phyloP scores from a whole-genome alignment of 2,113 vertebrate genomes.

The Falcunculus frontatus region DNA sequence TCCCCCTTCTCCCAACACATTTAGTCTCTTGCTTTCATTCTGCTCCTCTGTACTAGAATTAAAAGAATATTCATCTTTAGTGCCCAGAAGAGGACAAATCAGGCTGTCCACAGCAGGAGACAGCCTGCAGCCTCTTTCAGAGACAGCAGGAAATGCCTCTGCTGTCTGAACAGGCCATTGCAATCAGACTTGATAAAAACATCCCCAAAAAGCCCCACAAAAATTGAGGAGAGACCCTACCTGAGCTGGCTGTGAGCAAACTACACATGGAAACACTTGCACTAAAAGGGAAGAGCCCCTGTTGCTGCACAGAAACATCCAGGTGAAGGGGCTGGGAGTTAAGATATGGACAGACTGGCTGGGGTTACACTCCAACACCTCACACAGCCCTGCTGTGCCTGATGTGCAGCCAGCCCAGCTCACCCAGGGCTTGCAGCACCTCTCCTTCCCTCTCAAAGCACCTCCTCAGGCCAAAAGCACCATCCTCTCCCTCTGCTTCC shows the following conservation, averaged over 20 bases:
- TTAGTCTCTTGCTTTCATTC: neutral
- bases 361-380: neutral
- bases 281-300: neutral
- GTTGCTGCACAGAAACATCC: neutral
- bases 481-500: neutral
- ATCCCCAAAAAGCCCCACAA: neutral
- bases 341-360: neutral
- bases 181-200: slow-evolving; percentile 48
- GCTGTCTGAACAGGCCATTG: slow-evolving; percentile 34
- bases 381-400: neutral
- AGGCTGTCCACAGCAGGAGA: slow-evolving; percentile 4
- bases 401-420: neutral
- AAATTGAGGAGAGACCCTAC: neutral
- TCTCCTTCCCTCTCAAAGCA: neutral
- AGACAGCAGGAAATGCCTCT: slow-evolving; percentile 33
- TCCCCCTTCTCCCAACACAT: neutral
- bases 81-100: neutral
- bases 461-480: slow-evolving; percentile 11
- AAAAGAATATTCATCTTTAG: neutral
- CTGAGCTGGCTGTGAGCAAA: slow-evolving; percentile 31
- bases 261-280: neutral
- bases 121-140: slow-evolving; percentile 27
- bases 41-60: neutral
- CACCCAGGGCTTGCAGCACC: neutral
- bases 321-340: neutral